phyloP scores from a whole-genome alignment of 2,888 invertebrate species.

The Andrena trimmerana region DNA sequence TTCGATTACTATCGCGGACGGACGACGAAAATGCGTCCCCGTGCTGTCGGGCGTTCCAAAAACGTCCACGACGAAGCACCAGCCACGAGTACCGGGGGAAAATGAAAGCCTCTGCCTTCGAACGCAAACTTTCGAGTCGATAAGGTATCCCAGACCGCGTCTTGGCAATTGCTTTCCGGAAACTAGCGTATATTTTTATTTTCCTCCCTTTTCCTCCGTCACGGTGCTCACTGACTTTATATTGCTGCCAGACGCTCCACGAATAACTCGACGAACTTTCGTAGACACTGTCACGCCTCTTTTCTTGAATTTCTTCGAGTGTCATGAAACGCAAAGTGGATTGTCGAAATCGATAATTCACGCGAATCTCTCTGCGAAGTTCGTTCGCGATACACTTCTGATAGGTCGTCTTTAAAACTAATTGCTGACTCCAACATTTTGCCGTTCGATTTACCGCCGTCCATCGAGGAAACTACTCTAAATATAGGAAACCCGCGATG shows the following conservation, averaged over 20 bases:
- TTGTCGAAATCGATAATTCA: no score
- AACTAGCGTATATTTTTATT: constrained; percentile 37
- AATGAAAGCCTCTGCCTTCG: constrained; percentile 31
- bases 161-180: constrained; percentile 50
- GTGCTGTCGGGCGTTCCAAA: background rate
- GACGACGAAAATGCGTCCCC: background rate
- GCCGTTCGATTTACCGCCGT: background rate
- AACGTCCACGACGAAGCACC: background rate
- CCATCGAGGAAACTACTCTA: constrained; percentile 17
- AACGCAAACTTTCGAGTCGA: constrained; percentile 45
- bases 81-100: constrained; percentile 2
- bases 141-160: constrained; percentile 40
- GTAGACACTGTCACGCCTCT: constrained; percentile 16
- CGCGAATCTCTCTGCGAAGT: no score
- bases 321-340: background rate
- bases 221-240: background rate
- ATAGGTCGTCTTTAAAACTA: constrained; percentile 16
- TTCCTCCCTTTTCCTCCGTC: background rate
- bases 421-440: background rate
- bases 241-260: constrained; percentile 31
- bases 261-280: constrained; percentile 49
- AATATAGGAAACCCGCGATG: constrained; percentile 32
- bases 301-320: background rate
- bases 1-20: background rate
- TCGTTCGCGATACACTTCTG: no score